Conservation (phyloP, 2,797 vertebrate species). For the Sylvia borin region DNA sequence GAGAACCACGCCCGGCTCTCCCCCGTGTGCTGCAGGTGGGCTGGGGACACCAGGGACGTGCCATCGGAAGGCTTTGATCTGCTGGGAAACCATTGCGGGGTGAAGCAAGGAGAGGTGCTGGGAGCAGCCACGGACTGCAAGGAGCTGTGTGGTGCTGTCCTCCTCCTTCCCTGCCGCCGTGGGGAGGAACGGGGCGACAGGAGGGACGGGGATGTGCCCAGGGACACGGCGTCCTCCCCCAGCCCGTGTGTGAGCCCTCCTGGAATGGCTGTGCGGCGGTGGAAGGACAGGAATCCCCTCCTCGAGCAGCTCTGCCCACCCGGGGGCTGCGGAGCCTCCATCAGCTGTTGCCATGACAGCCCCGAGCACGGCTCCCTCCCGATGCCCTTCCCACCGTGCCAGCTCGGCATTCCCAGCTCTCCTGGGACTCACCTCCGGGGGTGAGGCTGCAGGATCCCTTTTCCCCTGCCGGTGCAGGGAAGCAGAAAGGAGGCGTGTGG, state of each 20-base stretch:
- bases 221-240: not conserved
- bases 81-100: not conserved
- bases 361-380: not conserved
- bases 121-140: not conserved
- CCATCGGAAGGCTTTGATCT: not conserved
- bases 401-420: not conserved
- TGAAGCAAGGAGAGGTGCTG: not conserved
- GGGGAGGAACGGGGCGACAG: not conserved
- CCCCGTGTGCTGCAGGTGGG: accelerated
- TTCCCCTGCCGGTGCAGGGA: not conserved
- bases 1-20: not conserved
- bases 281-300: not conserved
- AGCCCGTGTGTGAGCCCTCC: accelerated
- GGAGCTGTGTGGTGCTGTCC: not conserved
- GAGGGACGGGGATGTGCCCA: not conserved
- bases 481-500: not conserved
- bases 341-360: slow-evolving; percentile 28
- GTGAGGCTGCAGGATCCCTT: not conserved
- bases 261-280: accelerated
- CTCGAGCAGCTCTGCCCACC: not conserved
- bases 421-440: not conserved
- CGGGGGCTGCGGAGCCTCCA: not conserved
- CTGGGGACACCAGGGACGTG: not conserved
- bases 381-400: not conserved
- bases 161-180: accelerated